A percentile compares a stretch with the other conserved stretches of the same genome.
phyloP scores from a whole-genome alignment of 2,113 vertebrate genomes.

The Panthera uncia region DNA sequence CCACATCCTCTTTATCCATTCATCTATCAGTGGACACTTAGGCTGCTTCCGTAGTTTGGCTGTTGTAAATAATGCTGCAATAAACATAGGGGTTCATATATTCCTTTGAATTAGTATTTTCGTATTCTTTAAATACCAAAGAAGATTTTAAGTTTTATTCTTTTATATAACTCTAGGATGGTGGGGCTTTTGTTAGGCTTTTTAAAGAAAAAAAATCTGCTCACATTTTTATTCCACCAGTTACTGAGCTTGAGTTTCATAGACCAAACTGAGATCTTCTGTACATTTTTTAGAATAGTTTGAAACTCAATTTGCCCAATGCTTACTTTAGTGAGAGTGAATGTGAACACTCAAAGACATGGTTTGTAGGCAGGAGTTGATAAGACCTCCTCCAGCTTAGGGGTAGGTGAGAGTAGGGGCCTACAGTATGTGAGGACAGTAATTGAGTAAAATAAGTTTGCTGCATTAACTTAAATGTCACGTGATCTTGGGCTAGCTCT shows the following conservation, averaged over 20 bases:
- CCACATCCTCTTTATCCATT: not conserved
- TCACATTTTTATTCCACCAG: not conserved
- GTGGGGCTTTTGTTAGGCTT: conserved; percentile 17
- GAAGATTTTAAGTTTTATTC: not conserved
- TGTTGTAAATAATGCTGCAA: not conserved
- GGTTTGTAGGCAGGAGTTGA: not conserved
- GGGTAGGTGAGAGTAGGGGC: not conserved
- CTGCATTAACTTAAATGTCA: conserved; percentile 11
- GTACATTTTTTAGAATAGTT: not conserved
- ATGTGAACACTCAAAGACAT: conserved; percentile 7
- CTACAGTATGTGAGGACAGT: not conserved
- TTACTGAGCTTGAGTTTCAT: conserved; percentile 9
- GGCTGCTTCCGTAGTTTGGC: not conserved
- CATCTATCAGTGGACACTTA: not conserved
- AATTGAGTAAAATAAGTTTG: not conserved
- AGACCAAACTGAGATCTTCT: not conserved
- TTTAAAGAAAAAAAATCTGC: not conserved
- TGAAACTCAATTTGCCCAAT: conserved; percentile 17
- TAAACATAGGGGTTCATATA: not conserved
- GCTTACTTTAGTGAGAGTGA: conserved; percentile 9
- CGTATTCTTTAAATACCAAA: not conserved
- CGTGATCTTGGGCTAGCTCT: not conserved
- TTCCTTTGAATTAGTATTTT: not conserved
- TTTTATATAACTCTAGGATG: not conserved
- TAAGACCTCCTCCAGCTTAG: not conserved